Evolutionary conservation across 1,140 invertebrate genomes (phyloP).

Genomic region (Cyrtorhinus lividipennis): DNA sequence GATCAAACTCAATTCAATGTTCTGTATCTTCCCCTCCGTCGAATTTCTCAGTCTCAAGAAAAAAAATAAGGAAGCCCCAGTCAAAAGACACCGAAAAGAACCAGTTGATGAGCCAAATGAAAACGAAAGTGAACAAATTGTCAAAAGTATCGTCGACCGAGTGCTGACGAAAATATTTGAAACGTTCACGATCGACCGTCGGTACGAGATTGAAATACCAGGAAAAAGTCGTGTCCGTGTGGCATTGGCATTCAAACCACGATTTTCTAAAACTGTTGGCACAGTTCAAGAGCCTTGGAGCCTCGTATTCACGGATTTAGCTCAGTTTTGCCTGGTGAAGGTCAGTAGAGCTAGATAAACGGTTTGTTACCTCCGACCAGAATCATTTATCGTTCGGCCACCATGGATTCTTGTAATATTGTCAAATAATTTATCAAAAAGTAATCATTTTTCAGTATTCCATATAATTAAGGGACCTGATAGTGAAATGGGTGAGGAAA

Average conservation of each 20-base stretch:
- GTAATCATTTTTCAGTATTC: background rate
- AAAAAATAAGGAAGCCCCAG: background rate
- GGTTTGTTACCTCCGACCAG: background rate
- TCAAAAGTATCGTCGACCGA: background rate
- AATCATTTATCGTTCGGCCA: background rate
- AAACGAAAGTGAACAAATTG: background rate
- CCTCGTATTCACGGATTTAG: background rate
- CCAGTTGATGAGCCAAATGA: background rate
- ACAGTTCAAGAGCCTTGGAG: background rate
- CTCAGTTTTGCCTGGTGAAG: background rate
- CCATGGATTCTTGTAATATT: background rate
- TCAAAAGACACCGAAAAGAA: background rate
- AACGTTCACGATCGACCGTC: background rate
- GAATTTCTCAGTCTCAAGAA: background rate
- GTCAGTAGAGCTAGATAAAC: background rate
- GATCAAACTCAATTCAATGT: background rate
- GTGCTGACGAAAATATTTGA: background rate
- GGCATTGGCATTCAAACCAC: background rate
- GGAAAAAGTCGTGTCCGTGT: background rate
- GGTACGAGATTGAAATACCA: background rate
- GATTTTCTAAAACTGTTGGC: background rate
- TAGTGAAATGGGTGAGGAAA: background rate
- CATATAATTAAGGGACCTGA: background rate
- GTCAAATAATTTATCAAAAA: background rate
- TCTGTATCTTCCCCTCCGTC: background rate